Base-by-base conservation (phyloP, 2,888 invertebrate species). In the Xestobium rufovillosum region DNA sequence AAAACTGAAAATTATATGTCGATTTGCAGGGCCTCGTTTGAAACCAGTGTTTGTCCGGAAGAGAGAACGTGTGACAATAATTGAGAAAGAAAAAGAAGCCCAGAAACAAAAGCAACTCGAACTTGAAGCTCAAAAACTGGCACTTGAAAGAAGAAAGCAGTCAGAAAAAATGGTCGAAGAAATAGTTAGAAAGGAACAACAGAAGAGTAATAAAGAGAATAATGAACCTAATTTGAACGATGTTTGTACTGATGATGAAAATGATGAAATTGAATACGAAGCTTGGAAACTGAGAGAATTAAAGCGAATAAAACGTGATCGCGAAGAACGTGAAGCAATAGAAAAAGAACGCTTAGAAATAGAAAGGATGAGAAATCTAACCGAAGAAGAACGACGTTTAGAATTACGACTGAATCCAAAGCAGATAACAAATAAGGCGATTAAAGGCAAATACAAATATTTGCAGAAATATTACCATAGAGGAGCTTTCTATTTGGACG, bases 401-500 rank as follows among this genome's bases (percentile, higher is more conserved):
- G 96, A 96, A 59, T 69, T 84, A 38, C 78, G 92, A 34, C 67
- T 85, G 37, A 96, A 97, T 70, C 97, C 97, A 0, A 95, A 94
- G 66, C 60, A 76, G 9, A 75, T 97, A 41, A 91, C 92, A 3
- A 99, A 99, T 68, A 94, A 96, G 63, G 83, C 90, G 0, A 76
- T 81, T 34, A 96, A 96, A 68, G 96, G 98, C 42, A 98, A 98
- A 70, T 98, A 98, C 73, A 97, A 97, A 68, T 99, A 97, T 69
- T 70, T 99, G 51, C 98, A 99, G 70, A 99, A 99, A 63, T 99
- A 98, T 66, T 99, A 94, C 64, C 98, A 99, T 73, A 83, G 98
- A 59, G 98, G 98, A 66, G 97, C 92, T 2, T 99, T 98, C 76
- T 98, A 91, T 63, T 71, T 99, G 76, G 90, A 95, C 57, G 81